Evolutionary conservation across 1,140 invertebrate genomes (phyloP), one percentile per base, ranked within the genome.

Genomic region (Bradynema listronoti): DNA sequence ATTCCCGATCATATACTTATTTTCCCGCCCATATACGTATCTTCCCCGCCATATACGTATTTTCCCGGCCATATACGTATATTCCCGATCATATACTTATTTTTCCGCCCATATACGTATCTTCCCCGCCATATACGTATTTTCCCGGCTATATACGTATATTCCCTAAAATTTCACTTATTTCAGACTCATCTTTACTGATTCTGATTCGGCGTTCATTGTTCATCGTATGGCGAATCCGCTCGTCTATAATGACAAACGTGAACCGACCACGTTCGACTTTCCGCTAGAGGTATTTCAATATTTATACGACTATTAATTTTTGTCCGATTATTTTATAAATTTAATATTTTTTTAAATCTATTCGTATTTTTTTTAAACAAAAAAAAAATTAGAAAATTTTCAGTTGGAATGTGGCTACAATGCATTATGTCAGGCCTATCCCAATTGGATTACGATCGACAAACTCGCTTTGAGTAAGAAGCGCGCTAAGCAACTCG

Each of bases 151-250:
- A 11, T 9, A 11, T 11, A 49, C 19, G 9, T 22, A 51, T 42
- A 19, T 19, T 51, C 2, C 19, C 49, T 30, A 9, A 43, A 43
- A 69, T 56, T 2, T n/a, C 25, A 65, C 22, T 1, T 51, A n/a
- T 51, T 65, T 66, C 36, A 67, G 65, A 22, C 49, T 67, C 34
- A 16, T 67, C n/a, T 71, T 60, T 22, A 61, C 65, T 29, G 29
- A 14, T 32, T 50, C 60, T 4, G 54, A 59, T n/a, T 50, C 24
- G 4, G 50, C 68, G 1, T 67, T 63, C 34, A 22, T 67, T n/a
- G 52, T 67, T 4, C 69, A 67, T 39, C 25, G 65, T 14, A 72
- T 67, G 61, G 9, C 55, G 11, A 67, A 67, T 33, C 51, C 65
- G 9, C 29, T 46, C 4, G 9, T 41, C 27, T 67, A 43, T 33